A percentile compares a stretch with the other conserved stretches of the same genome.
Conservation (phyloP, 92 coral and sea anemone genomes). For the Zoanthus sociatus region DNA sequence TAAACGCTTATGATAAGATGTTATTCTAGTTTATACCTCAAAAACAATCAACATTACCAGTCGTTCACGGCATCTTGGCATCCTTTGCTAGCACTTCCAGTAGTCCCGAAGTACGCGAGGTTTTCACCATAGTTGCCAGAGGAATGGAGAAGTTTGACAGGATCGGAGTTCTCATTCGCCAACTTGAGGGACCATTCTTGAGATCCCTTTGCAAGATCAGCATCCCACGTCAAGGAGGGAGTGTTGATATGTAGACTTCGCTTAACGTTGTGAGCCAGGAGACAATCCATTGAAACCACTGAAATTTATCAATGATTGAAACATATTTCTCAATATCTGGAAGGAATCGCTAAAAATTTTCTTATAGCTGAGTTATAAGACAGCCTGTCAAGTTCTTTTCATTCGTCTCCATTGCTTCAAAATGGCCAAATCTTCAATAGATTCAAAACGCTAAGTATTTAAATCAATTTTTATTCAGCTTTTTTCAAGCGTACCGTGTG, state of each 20-base stretch:
- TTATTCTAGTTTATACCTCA: too few species aligned
- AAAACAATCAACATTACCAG: neutral
- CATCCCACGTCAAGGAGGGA: neutral
- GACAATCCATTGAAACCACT: neutral
- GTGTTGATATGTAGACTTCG: slow-evolving; percentile 11
- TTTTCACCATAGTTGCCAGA: neutral
- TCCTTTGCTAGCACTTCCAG: neutral
- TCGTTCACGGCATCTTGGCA: slow-evolving; percentile 3
- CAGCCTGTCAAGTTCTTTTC: too few species aligned
- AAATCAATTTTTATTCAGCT: too few species aligned
- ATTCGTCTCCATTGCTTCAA: too few species aligned
- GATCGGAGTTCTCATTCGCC: neutral
- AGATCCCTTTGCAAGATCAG: slow-evolving; percentile 11
- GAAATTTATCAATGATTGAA: neutral
- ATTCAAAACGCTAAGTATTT: too few species aligned
- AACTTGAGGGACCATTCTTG: neutral
- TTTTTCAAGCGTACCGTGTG: too few species aligned
- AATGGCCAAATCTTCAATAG: too few species aligned
- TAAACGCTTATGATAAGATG: too few species aligned
- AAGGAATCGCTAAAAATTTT: too few species aligned
- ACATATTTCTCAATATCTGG: too few species aligned
- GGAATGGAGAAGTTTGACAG: slow-evolving; percentile 1
- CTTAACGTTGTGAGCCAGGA: neutral
- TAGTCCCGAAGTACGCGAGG: neutral
- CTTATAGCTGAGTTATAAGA: too few species aligned